These are phyloP conservation scores for Serinus canaria DNA, from an alignment of 2,113 vertebrate species.

Conservation along the genomic window DNA sequence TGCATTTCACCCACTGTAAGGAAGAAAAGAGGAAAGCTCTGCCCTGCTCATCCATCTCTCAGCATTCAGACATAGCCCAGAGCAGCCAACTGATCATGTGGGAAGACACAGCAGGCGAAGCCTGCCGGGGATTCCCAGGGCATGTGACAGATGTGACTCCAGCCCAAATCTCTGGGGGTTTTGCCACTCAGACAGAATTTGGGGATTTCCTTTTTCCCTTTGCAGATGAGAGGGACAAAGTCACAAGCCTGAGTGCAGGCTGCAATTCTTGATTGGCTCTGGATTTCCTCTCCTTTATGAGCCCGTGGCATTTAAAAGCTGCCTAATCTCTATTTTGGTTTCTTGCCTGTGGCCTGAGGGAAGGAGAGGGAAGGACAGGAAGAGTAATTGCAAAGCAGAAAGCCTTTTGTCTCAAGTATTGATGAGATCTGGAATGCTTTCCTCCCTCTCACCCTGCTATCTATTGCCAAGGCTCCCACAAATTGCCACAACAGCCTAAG, in stretches of 20 bases:
- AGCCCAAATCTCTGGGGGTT: neutral
- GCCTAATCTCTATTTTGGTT: constrained; percentile 25
- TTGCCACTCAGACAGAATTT: neutral
- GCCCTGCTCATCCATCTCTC: constrained; percentile 62
- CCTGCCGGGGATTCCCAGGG: neutral
- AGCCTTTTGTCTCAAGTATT: constrained; percentile 22
- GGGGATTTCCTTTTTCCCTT: neutral
- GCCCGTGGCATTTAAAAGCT: constrained; percentile 58
- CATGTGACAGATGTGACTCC: neutral
- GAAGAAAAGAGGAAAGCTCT: constrained; percentile 15
- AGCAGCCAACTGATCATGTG: neutral
- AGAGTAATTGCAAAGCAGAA: constrained; percentile 16
- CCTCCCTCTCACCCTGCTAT: neutral
- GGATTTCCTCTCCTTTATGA: constrained; percentile 1
- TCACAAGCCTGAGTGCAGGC: fast-evolving
- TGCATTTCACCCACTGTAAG: neutral
- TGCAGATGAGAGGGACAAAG: neutral
- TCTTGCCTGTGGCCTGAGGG: constrained; percentile 16
- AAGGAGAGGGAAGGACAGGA: constrained; percentile 36
- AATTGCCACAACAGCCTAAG: neutral
- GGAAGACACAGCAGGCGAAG: neutral
- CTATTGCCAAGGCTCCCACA: neutral
- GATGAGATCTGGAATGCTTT: neutral
- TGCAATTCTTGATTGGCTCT: neutral
- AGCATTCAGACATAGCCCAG: neutral